Percentiles rank a stretch among this genome's conserved stretches.
These are phyloP conservation scores for Crossocerus cetratus DNA, from an alignment of 2,888 invertebrate species.

Conservation along the genomic window DNA sequence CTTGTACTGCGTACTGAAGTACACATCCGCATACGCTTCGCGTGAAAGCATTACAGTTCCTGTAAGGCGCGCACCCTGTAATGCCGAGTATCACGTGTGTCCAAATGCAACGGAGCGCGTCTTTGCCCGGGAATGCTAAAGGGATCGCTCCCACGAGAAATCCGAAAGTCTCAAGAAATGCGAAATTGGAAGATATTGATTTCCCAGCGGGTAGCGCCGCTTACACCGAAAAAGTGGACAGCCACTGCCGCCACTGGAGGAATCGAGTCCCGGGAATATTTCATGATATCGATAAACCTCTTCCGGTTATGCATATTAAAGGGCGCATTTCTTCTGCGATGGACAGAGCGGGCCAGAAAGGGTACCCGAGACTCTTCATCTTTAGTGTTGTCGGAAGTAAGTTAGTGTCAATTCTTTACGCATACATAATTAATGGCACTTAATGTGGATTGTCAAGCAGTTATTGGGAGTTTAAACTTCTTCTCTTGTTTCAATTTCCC, in stretches of 20 bases:
- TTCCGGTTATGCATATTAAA: conserved; percentile 41
- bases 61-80: not conserved
- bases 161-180: conserved; percentile 42
- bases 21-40: not conserved
- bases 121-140: conserved; percentile 18
- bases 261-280: conserved; percentile 36
- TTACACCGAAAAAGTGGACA: conserved; percentile 24
- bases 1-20: not conserved
- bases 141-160: conserved; percentile 47
- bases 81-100: conserved; percentile 9
- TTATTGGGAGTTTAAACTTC: too few relatives aligned
- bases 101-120: conserved; percentile 21
- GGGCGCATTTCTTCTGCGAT: conserved; percentile 15
- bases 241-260: conserved; percentile 7
- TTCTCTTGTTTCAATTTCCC: too few relatives aligned
- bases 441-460: too few relatives aligned
- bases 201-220: conserved; percentile 38
- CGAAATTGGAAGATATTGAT: conserved; percentile 52
- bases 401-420: too few relatives aligned
- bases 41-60: too few relatives aligned
- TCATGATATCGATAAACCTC: conserved; percentile 40
- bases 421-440: too few relatives aligned
- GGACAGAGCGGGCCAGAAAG: too few relatives aligned
- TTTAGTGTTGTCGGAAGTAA: too few relatives aligned
- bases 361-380: too few relatives aligned